Base-by-base conservation (phyloP, 2,888 invertebrate genomes). In the Brenthis ino region DNA sequence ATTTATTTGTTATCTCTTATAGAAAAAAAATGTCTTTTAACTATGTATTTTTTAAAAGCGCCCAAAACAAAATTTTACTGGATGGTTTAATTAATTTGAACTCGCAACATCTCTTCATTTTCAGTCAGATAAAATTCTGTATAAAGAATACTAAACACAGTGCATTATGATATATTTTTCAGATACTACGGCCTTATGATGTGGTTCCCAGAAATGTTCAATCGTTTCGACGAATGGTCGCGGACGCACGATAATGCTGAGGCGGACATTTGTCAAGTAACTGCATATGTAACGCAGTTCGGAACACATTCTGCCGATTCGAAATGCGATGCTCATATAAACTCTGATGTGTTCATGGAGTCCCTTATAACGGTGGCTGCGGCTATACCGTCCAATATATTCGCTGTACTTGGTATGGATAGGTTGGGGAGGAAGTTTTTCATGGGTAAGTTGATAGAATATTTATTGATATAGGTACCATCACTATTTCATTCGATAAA, bases 121-220 rank as follows among this genome's bases (percentile, higher is more conserved):
- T 11, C 37, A 11, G 37, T 43, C 37, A 43, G 8, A 43, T 43
- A 43, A 43, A 43, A 43, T 43, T 1, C 8, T 11, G 11, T 11
- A 11, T 43, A 11, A 8, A 43, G 37, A 43, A 43, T 43, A 43
- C 37, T 43, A 43, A 11, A 43, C 2, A 43, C 0, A 43, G 28
- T 28, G 5, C 28, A 43, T 8, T 43, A 8, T 43, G 11, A 43
- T 11, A 43, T 3, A 3, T 33, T 55, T 72, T 73, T 0, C 87
- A 96, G 97, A 68, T 98, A 98, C 87, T 98, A 98, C 85, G 98
- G 98, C 55, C 93, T 98, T 66, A 98, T 98, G 97, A 97, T 98
- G 97, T 98, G 98, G 98, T 98, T 98, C 91, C 98, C 98, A 0
- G 98, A 98, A 89, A 94, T 98, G 82, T 98, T 98, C 91, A 97